Evolutionary conservation across 2,113 vertebrate genomes (phyloP).

Genomic region (Cyprinodon brontotheroides): DNA sequence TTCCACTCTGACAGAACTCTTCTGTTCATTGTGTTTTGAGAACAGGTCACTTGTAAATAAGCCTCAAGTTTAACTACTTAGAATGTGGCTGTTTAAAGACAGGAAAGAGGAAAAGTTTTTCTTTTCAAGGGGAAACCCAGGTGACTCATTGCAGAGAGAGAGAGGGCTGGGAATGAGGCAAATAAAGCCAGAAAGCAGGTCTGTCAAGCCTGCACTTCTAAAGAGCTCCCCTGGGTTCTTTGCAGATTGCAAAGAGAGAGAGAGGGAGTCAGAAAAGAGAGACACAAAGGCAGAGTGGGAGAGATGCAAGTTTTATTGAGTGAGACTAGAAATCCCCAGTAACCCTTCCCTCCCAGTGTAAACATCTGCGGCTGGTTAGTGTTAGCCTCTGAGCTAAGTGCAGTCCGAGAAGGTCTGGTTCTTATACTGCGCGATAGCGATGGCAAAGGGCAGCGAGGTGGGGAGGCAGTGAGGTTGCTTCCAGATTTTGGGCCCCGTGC

Average conservation of each 20-base stretch:
- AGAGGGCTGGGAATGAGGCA: constrained; percentile 63
- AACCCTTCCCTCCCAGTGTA: constrained; percentile 73
- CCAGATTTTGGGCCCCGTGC: constrained; percentile 62
- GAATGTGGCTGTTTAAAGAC: constrained; percentile 37
- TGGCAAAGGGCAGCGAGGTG: constrained; percentile 77
- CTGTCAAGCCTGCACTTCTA: constrained; percentile 73
- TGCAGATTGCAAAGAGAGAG: constrained; percentile 57
- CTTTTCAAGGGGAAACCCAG: constrained; percentile 64
- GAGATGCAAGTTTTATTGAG: constrained; percentile 79
- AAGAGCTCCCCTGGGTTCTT: constrained; percentile 68
- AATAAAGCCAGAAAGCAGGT: constrained; percentile 62
- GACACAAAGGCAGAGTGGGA: constrained; percentile 71
- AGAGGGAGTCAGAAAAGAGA: constrained; percentile 48
- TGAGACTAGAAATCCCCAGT: constrained; percentile 77
- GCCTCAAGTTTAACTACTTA: constrained; percentile 22
- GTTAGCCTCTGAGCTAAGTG: constrained; percentile 83
- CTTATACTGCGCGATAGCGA: constrained; percentile 76
- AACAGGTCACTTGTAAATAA: constrained; percentile 36
- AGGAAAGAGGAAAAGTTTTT: constrained; percentile 23
- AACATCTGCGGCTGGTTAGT: constrained; percentile 85
- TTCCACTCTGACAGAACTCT: constrained; percentile 60
- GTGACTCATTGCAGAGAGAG: constrained; percentile 66
- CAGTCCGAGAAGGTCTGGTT: constrained; percentile 76
- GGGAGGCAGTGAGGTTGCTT: constrained; percentile 63
- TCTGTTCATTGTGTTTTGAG: constrained; percentile 40